Evolutionary conservation across 2,113 vertebrate genomes (phyloP).

Genomic region (Tetrao urogallus): DNA sequence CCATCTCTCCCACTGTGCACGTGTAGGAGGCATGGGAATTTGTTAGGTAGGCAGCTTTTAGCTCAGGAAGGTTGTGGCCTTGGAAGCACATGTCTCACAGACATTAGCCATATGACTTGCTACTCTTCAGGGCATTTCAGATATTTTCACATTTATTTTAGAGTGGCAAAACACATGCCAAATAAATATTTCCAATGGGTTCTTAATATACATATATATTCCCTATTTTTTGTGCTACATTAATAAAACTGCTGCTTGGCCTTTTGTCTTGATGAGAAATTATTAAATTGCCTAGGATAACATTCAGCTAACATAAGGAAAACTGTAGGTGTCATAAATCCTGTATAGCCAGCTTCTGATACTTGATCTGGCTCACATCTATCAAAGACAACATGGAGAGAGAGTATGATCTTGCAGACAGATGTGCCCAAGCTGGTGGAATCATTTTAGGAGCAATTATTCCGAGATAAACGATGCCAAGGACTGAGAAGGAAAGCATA

Average conservation of each 20-base stretch:
- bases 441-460: not conserved
- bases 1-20: not conserved
- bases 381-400: not conserved
- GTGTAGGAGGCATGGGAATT: rapidly evolving
- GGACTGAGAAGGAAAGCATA: not conserved
- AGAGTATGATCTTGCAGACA: not conserved
- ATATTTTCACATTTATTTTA: not conserved
- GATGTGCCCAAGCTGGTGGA: not conserved
- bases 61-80: not conserved
- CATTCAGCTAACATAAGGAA: not conserved
- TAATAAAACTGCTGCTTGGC: not conserved
- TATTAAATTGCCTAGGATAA: not conserved
- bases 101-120: not conserved
- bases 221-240: not conserved
- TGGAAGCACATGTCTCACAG: not conserved
- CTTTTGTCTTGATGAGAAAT: not conserved
- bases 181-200: not conserved
- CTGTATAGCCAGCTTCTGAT: not conserved
- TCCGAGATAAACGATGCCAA: not conserved
- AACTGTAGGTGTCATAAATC: not conserved
- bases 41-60: not conserved
- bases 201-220: not conserved
- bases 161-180: not conserved
- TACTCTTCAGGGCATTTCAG: not conserved
- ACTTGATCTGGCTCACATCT: not conserved